phyloP scores from a whole-genome alignment of 2,888 invertebrate species.

The Melolontha melolontha region DNA sequence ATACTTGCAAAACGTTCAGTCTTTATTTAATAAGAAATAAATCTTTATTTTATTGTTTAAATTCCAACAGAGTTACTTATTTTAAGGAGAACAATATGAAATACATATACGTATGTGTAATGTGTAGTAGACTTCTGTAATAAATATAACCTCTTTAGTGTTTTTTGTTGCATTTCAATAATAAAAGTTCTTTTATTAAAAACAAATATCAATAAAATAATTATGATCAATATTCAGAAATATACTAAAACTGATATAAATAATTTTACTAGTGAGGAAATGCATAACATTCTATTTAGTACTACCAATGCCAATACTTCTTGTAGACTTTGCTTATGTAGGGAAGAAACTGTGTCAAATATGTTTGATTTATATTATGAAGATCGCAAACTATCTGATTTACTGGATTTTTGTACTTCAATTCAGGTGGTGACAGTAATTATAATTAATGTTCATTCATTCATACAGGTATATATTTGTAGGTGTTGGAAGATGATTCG shows the following conservation, averaged over 20 bases:
- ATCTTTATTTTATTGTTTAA: no score
- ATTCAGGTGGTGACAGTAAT: background rate
- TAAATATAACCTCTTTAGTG: no score
- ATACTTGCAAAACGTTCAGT: no score
- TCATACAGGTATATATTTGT: background rate
- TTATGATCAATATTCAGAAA: no score
- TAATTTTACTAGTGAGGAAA: background rate
- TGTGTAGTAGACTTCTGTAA: no score
- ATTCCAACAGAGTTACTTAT: no score
- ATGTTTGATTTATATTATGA: background rate
- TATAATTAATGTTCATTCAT: background rate
- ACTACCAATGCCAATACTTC: background rate
- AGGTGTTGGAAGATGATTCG: slow-evolving; percentile 15
- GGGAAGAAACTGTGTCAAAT: background rate
- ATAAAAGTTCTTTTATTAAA: no score
- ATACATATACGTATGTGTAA: no score
- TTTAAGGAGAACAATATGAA: no score
- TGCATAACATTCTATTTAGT: background rate
- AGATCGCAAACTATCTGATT: background rate
- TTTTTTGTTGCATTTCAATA: no score
- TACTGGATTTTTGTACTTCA: slow-evolving; percentile 9
- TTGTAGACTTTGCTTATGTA: background rate
- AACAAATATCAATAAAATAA: no score
- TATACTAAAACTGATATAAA: background rate
- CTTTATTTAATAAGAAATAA: no score